Percentiles rank a stretch among this genome's conserved stretches.
These are phyloP conservation scores for Thyatira batis DNA, from an alignment of 2,888 invertebrate genomes.

Conservation along the genomic window DNA sequence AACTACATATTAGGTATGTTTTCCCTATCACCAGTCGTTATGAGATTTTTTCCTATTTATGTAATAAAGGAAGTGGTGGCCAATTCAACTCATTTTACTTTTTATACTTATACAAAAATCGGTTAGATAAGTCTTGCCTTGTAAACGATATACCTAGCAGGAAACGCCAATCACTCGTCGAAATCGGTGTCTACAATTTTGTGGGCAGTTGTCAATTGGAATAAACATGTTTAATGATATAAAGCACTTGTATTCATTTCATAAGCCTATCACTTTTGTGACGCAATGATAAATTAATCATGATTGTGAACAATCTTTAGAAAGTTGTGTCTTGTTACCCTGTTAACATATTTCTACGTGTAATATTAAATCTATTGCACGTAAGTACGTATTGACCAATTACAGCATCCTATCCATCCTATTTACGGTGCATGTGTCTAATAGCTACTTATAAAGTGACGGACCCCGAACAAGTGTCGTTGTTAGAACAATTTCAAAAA, in stretches of 20 bases:
- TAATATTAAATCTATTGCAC: too few species aligned
- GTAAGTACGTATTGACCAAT: too few species aligned
- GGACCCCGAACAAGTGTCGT: too few species aligned
- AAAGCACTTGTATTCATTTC: constrained; percentile 54
- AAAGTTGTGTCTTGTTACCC: not conserved
- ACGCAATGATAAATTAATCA: constrained; percentile 33
- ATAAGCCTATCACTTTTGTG: constrained; percentile 47
- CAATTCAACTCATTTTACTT: not conserved
- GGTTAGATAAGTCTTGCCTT: not conserved
- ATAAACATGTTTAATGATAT: constrained; percentile 23
- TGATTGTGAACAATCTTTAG: constrained; percentile 29
- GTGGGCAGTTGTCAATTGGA: constrained; percentile 15
- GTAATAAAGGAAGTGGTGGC: not conserved
- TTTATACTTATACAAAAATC: not conserved
- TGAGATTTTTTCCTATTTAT: too few species aligned
- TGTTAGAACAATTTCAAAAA: too few species aligned
- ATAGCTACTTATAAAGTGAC: too few species aligned
- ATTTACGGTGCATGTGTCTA: too few species aligned
- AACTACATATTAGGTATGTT: too few species aligned
- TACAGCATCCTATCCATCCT: too few species aligned
- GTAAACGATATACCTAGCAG: constrained; percentile 28
- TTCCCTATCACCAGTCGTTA: too few species aligned
- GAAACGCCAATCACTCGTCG: constrained; percentile 54
- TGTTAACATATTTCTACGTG: too few species aligned
- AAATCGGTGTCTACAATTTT: constrained; percentile 28